Conservation (phyloP, 2,797 vertebrate genomes). For the Macroramphosus scolopax region DNA sequence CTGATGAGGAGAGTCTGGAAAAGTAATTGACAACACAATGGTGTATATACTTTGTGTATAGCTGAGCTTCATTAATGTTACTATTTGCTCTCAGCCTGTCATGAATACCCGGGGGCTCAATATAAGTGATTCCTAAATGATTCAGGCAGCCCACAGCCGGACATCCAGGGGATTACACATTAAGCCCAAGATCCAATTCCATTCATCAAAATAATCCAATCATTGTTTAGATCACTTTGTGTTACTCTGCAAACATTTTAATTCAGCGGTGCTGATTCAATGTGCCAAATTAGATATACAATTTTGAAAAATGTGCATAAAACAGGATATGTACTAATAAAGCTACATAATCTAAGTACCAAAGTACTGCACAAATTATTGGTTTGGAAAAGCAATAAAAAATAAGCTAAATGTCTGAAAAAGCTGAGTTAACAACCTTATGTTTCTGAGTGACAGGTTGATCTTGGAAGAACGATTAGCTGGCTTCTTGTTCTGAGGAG, state of each 20-base stretch:
- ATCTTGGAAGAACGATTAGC: constrained; percentile 51
- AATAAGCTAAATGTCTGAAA: too few species aligned
- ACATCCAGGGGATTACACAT: not conserved
- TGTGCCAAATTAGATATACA: too few species aligned
- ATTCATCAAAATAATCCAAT: not conserved
- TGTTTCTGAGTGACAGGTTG: constrained; percentile 77
- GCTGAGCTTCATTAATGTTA: constrained; percentile 21
- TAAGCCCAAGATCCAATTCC: not conserved
- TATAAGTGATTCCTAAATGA: constrained; percentile 1
- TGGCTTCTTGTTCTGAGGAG: constrained; percentile 69
- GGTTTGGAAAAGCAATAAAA: too few species aligned
- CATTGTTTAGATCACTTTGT: not conserved
- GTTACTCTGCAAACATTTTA: not conserved
- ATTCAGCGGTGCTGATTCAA: not conserved
- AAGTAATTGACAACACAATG: constrained; percentile 36
- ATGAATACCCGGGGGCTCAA: constrained; percentile 13
- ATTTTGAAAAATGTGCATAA: too few species aligned
- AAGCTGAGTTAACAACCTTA: constrained; percentile 75
- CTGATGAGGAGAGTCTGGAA: constrained; percentile 33
- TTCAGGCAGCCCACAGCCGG: not conserved
- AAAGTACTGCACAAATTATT: too few species aligned
- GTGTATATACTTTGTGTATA: constrained; percentile 25
- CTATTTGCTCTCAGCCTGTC: constrained; percentile 28
- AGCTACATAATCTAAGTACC: too few species aligned
- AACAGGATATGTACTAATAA: too few species aligned